Evolutionary conservation across 2,797 vertebrate genomes (phyloP), one percentile per base, ranked within the genome.

Genomic region (Hirundo rustica): DNA sequence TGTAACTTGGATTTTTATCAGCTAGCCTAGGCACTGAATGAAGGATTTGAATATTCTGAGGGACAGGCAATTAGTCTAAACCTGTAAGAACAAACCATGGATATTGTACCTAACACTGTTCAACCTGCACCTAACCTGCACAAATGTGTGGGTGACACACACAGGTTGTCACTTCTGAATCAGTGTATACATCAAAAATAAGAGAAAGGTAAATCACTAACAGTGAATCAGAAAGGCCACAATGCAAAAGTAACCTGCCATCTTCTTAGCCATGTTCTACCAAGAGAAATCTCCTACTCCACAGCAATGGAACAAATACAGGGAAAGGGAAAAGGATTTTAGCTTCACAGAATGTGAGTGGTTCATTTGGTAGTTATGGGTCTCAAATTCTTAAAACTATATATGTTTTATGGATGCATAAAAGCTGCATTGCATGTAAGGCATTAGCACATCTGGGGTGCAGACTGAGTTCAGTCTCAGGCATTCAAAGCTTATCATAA

Each of bases 391-490:
- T 61, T 81, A 61, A 64, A 84, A 38, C 65, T 20, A 48, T 62
- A 8, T 29, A 13, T 55, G 44, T 68, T 92, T 90, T 70, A 65
- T 48, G 47, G 55, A 75, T 66, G 32, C 6, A 7, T 2, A 7
- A 73, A 85, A 60, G 40, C 66, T 13, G 7, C 23, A 18, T 36
- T 72, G 30, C 48, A 70, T 30, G 65, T 62, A 60, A 89, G 51
- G 62, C 67, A 70, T 74, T 74, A 66, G 44, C 48, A 76, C 60
- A 76, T 82, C 62, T 92, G 91, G 55, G 16, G 10, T 88, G 67
- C 67, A 91, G 77, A 66, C 0, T 71, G 55, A 89, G 76, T 87
- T 76, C 77, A 81, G 26, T 38, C 18, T 91, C 66, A 70, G 47
- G 44, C 38, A 21, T 76, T 50, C 5, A 2, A 30, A 65, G 30